Base-by-base conservation (phyloP, 2,888 invertebrate species). In the Andrena fulva region DNA sequence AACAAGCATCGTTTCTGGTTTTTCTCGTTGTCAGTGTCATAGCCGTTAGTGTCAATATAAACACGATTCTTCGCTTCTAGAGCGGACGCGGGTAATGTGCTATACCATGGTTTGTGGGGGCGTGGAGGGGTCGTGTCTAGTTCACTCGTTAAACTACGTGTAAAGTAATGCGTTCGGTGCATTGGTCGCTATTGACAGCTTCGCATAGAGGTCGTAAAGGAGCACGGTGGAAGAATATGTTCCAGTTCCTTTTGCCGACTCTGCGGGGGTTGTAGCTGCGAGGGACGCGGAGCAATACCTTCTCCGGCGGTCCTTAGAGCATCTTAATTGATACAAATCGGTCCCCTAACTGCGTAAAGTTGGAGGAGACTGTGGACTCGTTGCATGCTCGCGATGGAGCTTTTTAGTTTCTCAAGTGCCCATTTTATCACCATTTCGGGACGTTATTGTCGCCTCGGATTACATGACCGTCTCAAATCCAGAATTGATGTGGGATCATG, bases 401-500 rank as follows among this genome's bases (percentile, higher is more conserved):
- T 59, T 10, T 12, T 35, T n/a, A 20, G 7, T 48, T 60, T 10
- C 27, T 62, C 31, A 10, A 8, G 24, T 27, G 31, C 3, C n/a
- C 48, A 31, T 27, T 50, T 69, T 35, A 29, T 77, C 54, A 35
- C 16, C n/a, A 27, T 24, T 50, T 63, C 42, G 52, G 62, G 62
- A 76, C 62, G 24, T 76, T 77, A 63, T 77, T 48, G 78, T 68
- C 68, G 62, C 68, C 68, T 33, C 8, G 54, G 63, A 63, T 54
- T 48, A 16, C 42, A 16, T 42, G 42, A 16, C 16, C 16, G 16
- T 42, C 16, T 42, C 4, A 42, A 16, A 42, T 16, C 16, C 16
- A 12, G 42, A 42, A 42, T 12, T 42, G 12, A 12, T 12, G 12
- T 12, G 42, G 42, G 4, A 42, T 42, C 4, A 12, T 42, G 42